A percentile compares a stretch with the other conserved stretches of the same genome.
These are phyloP conservation scores for Marmota monax DNA, from an alignment of 2,113 vertebrate species.

Conservation along the genomic window DNA sequence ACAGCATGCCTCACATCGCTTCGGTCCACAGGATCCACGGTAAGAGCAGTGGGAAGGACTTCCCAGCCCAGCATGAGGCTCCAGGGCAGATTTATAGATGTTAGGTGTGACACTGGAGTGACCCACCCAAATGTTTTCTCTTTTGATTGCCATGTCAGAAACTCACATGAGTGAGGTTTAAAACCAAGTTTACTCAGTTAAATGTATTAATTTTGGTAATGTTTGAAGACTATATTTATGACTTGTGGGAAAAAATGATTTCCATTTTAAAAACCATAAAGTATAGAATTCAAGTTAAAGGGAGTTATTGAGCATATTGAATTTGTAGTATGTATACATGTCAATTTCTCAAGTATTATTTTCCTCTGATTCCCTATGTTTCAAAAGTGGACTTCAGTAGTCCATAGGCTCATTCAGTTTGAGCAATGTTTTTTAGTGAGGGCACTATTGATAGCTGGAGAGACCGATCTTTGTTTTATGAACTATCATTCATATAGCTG, in stretches of 20 bases:
- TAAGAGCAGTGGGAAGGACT: conserved; percentile 82
- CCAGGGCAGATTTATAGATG: background rate
- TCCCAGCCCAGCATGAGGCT: background rate
- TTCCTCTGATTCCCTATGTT: background rate
- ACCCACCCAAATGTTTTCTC: background rate
- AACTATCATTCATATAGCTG: background rate
- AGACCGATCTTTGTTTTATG: background rate
- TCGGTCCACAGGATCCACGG: conserved; percentile 93
- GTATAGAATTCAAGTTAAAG: background rate
- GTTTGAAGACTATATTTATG: background rate
- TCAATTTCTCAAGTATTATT: background rate
- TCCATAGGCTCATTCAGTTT: background rate
- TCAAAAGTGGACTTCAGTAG: background rate
- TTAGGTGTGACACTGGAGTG: background rate
- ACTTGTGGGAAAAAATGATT: background rate
- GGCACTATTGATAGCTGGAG: background rate
- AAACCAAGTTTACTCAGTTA: background rate
- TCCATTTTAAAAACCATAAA: background rate
- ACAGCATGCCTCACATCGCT: conserved; percentile 92
- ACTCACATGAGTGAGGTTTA: background rate
- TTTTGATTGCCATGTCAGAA: background rate
- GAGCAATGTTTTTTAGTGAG: background rate
- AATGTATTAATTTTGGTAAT: background rate
- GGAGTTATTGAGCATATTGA: background rate
- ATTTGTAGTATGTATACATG: background rate